These are phyloP conservation scores for Nasua narica DNA, from an alignment of 2,797 vertebrate genomes.

Conservation along the genomic window DNA sequence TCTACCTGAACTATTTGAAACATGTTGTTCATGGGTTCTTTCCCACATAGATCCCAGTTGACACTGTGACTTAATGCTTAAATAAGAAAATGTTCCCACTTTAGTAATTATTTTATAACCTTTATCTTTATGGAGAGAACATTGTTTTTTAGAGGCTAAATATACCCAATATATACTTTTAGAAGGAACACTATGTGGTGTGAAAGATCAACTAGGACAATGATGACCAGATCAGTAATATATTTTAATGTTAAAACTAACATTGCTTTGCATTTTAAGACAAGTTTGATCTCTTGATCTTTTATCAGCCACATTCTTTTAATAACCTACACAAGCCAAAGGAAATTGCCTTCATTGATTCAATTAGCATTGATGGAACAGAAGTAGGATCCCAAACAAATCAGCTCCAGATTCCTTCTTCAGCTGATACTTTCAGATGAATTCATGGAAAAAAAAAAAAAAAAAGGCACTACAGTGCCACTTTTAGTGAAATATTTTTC, in stretches of 20 bases:
- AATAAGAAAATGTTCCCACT: conserved; percentile 27
- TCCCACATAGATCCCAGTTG: background rate
- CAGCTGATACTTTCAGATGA: background rate
- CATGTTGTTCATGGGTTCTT: background rate
- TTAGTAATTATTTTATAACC: conserved; percentile 46
- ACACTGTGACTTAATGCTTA: conserved; percentile 7
- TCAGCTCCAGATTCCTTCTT: background rate
- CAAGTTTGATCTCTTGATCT: background rate
- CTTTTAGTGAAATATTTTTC: conserved; percentile 27
- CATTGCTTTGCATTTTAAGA: conserved; percentile 19
- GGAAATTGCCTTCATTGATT: background rate
- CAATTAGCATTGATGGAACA: conserved; percentile 24
- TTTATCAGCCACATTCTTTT: conserved; percentile 17
- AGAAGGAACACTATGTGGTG: background rate
- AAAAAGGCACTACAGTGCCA: background rate
- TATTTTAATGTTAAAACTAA: background rate
- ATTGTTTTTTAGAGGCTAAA: conserved; percentile 40
- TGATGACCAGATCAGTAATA: background rate
- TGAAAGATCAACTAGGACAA: background rate
- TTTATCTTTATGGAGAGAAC: conserved; percentile 35
- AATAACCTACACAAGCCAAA: background rate
- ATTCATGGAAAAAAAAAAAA: background rate
- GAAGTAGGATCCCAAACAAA: background rate
- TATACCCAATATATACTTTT: background rate
- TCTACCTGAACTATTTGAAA: background rate